Conservation (phyloP, 1,140 invertebrate genomes). For the Ladona fulva region DNA sequence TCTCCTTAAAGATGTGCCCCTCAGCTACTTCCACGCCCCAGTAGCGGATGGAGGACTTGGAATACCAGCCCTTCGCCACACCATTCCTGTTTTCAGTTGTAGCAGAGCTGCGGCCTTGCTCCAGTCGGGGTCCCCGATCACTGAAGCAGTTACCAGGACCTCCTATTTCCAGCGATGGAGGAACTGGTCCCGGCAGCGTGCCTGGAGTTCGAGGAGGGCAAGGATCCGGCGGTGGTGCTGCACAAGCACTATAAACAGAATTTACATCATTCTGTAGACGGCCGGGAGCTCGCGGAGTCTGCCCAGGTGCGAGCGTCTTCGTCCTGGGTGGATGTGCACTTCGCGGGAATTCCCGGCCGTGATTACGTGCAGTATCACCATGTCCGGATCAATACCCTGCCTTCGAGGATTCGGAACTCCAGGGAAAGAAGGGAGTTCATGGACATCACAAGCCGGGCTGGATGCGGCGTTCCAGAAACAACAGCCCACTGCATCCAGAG, state of each 20-base stretch:
- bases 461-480: conserved; percentile 16
- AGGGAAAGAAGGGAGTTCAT: neutral
- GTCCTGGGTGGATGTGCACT: conserved; percentile 17
- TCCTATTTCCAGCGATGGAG: no score
- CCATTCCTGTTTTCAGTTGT: no score
- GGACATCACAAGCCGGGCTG: neutral
- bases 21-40: conserved; percentile 30
- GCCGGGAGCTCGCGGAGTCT: neutral
- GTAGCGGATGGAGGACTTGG: conserved; percentile 29
- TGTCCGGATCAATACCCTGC: conserved; percentile 27
- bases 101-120: no score
- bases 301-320: neutral
- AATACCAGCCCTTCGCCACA: conserved; percentile 16
- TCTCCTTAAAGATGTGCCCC: conserved; percentile 30
- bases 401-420: conserved; percentile 21
- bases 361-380: conserved; percentile 28
- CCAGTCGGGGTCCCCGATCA: no score
- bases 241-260: no score
- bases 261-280: neutral
- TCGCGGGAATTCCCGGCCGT: conserved; percentile 22
- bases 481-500: conserved; percentile 17
- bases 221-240: no score
- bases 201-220: no score
- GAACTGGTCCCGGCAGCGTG: no score
- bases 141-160: no score